These are phyloP conservation scores for Burhinus bistriatus DNA, from an alignment of 2,113 vertebrate genomes.

Conservation along the genomic window DNA sequence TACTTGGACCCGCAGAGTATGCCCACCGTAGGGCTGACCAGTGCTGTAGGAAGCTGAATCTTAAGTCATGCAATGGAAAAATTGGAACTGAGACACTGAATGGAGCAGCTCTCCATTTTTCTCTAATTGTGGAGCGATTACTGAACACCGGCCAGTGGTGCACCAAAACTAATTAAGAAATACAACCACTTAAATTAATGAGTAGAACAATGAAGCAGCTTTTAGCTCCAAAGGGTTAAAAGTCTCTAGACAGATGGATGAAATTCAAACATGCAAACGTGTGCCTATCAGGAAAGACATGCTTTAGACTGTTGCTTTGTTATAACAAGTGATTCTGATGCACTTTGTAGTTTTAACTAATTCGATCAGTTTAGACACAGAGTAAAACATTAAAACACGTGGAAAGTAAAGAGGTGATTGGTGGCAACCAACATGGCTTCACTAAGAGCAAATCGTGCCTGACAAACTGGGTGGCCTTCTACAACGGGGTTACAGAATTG, in stretches of 20 bases:
- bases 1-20: not conserved
- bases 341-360: no score
- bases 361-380: no score
- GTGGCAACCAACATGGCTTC: no score
- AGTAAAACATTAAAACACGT: no score
- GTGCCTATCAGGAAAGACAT: no score
- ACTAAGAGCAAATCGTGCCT: no score
- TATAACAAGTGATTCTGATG: no score
- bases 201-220: not conserved
- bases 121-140: not conserved
- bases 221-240: not conserved
- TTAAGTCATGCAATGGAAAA: not conserved
- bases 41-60: fast-evolving
- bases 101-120: not conserved
- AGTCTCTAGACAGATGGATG: not conserved
- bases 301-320: no score
- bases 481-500: no score
- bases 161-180: not conserved
- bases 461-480: no score
- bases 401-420: no score
- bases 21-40: not conserved
- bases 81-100: not conserved
- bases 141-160: not conserved
- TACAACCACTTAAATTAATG: not conserved
- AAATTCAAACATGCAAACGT: no score